Evolutionary conservation across 2,797 vertebrate genomes (phyloP).

Genomic region (Sebastiscus tertius): DNA sequence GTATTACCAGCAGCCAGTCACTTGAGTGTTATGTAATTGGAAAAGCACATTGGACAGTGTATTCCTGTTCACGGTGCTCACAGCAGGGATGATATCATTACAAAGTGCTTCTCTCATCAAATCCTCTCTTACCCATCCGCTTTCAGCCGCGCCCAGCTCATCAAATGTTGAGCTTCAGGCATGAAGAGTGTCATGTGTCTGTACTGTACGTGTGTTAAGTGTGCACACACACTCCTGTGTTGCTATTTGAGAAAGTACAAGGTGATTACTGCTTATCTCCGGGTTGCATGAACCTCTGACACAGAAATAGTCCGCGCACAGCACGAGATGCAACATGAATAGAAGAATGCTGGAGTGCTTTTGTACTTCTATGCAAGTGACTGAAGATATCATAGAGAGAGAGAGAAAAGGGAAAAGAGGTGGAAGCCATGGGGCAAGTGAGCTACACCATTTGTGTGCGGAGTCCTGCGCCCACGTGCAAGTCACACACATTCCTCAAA

Average conservation of each 20-base stretch:
- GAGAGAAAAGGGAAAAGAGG: background rate
- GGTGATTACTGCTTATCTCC: constrained; percentile 22
- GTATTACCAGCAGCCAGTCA: constrained; percentile 54
- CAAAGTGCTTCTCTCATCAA: constrained; percentile 75
- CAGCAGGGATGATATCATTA: constrained; percentile 69
- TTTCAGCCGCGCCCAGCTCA: constrained; percentile 35
- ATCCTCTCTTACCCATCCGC: constrained; percentile 57
- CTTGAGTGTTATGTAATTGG: constrained; percentile 69
- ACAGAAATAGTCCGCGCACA: background rate
- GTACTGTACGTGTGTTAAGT: background rate
- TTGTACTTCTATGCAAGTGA: constrained; percentile 1
- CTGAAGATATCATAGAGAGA: background rate
- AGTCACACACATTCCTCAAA: constrained; percentile 70
- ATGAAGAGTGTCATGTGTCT: constrained; percentile 27
- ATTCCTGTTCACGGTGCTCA: constrained; percentile 50
- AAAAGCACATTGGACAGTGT: constrained; percentile 45
- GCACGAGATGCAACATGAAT: constrained; percentile 17
- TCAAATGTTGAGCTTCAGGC: constrained; percentile 31
- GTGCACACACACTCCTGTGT: background rate
- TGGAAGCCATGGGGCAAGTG: background rate
- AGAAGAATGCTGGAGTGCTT: background rate
- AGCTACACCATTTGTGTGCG: background rate
- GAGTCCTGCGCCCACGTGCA: constrained; percentile 43
- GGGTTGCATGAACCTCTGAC: background rate
- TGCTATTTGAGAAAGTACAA: constrained; percentile 10